Evolutionary conservation across 2,888 invertebrate species (phyloP), one percentile per base, ranked within the genome.

Genomic region (Synergus umbraculus): DNA sequence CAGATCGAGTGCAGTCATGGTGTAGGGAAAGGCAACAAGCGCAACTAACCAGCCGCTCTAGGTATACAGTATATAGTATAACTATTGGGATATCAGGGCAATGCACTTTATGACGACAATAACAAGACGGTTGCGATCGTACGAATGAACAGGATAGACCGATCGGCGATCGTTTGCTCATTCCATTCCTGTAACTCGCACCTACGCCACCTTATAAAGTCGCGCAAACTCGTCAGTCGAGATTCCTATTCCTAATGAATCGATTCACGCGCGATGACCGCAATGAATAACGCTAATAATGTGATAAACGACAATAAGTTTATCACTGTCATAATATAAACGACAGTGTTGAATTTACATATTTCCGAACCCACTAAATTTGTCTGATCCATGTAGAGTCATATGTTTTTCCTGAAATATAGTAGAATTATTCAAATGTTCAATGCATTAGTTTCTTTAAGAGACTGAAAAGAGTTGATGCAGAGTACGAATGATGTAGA

Each of bases 41-140:
- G 49, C 49, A 69, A 67, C 46, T 29, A 46, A 69, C 54, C 54
- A 54, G n/a, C 54, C 15, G 12, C 29, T 73, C 73, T 54, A 54
- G 54, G n/a, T n/a, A 54, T n/a, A 37, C 37, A 37, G 37, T 37
- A 37, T 37, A 15, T 54, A 54, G 54, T 54, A 54, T 54, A 73
- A 69, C 69, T 69, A 46, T 69, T 18, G 49, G 69, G 78, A 79
- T 79, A 79, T 80, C 81, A 85, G 90, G 88, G 86, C 90, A 90
- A 89, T 88, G 89, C 87, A 89, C 90, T 85, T 87, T 85, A 76
- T 37, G 37, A 63, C 83, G 86, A 88, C 87, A 88, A 90, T 87
- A 90, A 89, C 87, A 88, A 81, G 82, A 80, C 81, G 58, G 78
- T 78, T 60, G 77, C 79, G 78, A 83, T 81, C 81, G 79, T 49